Evolutionary conservation across 2,888 invertebrate species (phyloP), one percentile per base, ranked within the genome.

Genomic region (Zaprionus lineosus): DNA sequence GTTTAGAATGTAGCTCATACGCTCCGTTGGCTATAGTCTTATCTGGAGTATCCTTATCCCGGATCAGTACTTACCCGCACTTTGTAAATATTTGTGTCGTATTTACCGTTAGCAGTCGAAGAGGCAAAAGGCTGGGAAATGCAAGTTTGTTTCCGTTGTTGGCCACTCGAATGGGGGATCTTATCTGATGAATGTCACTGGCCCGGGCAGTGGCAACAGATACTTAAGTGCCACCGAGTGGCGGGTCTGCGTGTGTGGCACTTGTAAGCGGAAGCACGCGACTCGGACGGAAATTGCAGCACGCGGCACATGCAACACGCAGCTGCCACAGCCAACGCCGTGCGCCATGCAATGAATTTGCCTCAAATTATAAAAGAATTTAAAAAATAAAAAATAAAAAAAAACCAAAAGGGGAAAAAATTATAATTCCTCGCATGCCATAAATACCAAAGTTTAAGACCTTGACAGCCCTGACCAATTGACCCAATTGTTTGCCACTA

Each of bases 381-480:
- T 14, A 64, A 51, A n/a, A n/a, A n/a, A n/a, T n/a, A n/a, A n/a
- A n/a, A n/a, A n/a, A n/a, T n/a, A n/a, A n/a, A n/a, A n/a, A n/a
- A n/a, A n/a, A n/a, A n/a, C n/a, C n/a, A n/a, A n/a, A n/a, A n/a
- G n/a, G n/a, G n/a, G 44, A 43, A 33, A 57, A 76, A 76, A 73
- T 58, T 68, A 68, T 56, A 62, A 71, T 77, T 61, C 71, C 77
- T 81, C 51, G 43, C 65, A 74, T 67, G 78, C 75, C 69, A 77
- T 77, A 74, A 82, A 82, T 77, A 78, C 72, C 61, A 69, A 43
- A 60, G 56, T 44, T 81, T 60, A 71, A 65, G 78, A 79, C 84
- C 77, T 78, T 83, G 84, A 68, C 61, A 78, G 74, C 82, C 71
- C 56, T 78, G 78, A 78, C 78, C 78, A 78, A 77, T 84, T 78